Evolutionary conservation across 2,113 vertebrate species (phyloP).

Genomic region (Crotalus helleri): DNA sequence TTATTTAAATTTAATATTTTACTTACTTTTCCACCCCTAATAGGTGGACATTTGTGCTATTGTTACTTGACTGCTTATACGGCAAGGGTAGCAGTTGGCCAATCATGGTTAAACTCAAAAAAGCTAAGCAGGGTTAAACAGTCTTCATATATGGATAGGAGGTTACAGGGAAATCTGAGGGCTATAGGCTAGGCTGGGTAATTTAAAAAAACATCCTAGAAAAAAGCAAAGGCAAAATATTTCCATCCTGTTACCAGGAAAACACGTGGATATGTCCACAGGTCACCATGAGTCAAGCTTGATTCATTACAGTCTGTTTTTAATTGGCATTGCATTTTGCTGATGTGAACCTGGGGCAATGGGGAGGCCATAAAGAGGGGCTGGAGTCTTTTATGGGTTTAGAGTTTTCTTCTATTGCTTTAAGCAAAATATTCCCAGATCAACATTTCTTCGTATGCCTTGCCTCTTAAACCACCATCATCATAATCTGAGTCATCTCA

Average conservation of each 20-base stretch:
- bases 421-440: background rate
- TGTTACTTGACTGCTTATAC: background rate
- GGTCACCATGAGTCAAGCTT: background rate
- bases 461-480: background rate
- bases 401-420: background rate
- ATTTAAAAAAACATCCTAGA: background rate
- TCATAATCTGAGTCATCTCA: conserved; percentile 2
- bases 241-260: background rate
- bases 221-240: background rate
- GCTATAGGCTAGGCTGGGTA: background rate
- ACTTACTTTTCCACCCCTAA: background rate
- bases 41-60: background rate
- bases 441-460: background rate
- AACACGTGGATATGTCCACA: background rate
- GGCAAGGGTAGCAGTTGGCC: background rate
- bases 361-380: background rate
- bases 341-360: background rate
- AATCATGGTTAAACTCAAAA: background rate
- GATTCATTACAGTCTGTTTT: background rate
- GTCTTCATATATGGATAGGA: background rate
- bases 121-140: background rate
- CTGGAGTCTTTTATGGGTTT: background rate
- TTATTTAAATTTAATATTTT: background rate
- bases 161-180: background rate
- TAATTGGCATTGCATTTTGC: background rate